phyloP scores from a whole-genome alignment of 2,113 vertebrate genomes.

The Halichoerus grypus region DNA sequence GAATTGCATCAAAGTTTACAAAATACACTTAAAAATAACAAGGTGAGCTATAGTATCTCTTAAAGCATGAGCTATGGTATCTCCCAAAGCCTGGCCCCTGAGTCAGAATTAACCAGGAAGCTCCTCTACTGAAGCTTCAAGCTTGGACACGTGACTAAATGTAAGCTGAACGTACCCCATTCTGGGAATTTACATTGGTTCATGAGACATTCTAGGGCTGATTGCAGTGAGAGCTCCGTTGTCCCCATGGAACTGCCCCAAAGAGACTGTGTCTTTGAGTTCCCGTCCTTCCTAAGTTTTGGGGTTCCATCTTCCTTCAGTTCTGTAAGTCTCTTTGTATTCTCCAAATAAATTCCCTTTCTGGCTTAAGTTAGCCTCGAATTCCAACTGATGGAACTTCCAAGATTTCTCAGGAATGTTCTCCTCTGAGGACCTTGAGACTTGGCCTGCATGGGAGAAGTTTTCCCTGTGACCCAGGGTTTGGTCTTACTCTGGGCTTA shows the following conservation, averaged over 20 bases:
- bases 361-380: background rate
- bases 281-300: background rate
- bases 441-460: background rate
- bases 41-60: background rate
- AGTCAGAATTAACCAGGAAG: background rate
- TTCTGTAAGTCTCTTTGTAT: background rate
- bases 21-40: background rate
- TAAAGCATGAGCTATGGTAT: background rate
- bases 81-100: background rate
- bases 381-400: background rate
- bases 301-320: background rate
- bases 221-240: rapidly evolving
- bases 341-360: background rate
- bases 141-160: background rate
- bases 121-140: background rate
- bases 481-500: background rate
- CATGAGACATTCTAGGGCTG: background rate
- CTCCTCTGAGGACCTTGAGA: background rate
- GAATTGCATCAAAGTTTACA: background rate
- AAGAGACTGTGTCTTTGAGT: background rate
- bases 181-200: background rate
- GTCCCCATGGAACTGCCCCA: background rate
- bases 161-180: background rate
- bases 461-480: background rate
- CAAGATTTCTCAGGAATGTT: background rate